A percentile compares a stretch with the other conserved stretches of the same genome.
These are phyloP conservation scores for Noctilio leporinus DNA, from an alignment of 2,113 vertebrate species.

Conservation along the genomic window DNA sequence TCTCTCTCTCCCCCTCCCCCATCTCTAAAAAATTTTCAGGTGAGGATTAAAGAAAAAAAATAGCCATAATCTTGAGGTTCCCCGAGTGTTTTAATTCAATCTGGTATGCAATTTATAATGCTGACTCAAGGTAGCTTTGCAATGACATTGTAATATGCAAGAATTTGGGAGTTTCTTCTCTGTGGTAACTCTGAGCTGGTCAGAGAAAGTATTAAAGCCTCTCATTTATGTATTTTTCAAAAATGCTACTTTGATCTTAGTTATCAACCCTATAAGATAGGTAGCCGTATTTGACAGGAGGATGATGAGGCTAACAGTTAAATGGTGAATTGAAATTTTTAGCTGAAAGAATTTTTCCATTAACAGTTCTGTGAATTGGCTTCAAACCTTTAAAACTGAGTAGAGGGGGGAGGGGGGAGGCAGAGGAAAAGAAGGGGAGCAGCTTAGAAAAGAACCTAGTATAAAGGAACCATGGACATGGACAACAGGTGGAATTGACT, in stretches of 20 bases:
- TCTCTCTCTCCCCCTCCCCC: too few relatives aligned
- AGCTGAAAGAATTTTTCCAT: neutral
- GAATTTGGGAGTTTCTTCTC: constrained; percentile 1
- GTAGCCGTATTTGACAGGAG: neutral
- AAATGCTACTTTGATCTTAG: constrained; percentile 10
- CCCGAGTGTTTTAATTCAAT: neutral
- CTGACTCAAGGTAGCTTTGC: neutral
- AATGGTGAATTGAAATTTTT: neutral
- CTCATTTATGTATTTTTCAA: constrained; percentile 28
- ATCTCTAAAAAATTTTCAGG: too few relatives aligned
- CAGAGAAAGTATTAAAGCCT: neutral
- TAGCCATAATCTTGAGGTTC: neutral
- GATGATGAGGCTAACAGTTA: neutral
- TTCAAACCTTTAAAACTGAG: neutral
- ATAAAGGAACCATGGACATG: too few relatives aligned
- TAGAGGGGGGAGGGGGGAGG: too few relatives aligned
- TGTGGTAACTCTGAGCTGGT: neutral
- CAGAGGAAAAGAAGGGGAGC: too few relatives aligned
- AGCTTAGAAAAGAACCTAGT: too few relatives aligned
- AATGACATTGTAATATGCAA: constrained; percentile 24
- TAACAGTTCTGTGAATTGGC: neutral
- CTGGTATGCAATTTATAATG: neutral
- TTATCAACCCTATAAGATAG: neutral
- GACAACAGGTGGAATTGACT: too few relatives aligned
- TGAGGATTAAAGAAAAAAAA: neutral